Evolutionary conservation across 2,113 vertebrate genomes (phyloP), one percentile per base, ranked within the genome.

Genomic region (Spilogale gracilis): DNA sequence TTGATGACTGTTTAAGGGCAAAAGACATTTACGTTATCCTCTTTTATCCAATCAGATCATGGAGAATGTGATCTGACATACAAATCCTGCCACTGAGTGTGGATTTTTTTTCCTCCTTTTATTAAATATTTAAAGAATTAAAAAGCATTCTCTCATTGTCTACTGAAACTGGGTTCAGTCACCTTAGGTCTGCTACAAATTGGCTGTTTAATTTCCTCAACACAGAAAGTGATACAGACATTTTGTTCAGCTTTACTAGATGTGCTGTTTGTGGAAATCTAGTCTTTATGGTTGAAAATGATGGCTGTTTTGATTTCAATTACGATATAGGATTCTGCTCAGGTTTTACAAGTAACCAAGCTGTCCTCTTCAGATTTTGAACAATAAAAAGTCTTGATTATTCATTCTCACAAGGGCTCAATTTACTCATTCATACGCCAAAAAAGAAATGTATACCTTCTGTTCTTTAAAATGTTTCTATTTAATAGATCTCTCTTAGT

Each of bases 361-460:
- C 32, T 73, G 1, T 21, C 38, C 82, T 83, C 65, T 85, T 78
- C 87, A 79, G 91, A 80, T 76, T 79, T 43, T n/a, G 61, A 91
- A 71, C 11, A 50, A 16, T 84, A 52, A 79, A 87, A 63, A 16
- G 5, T 25, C 92, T 85, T 12, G 1, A 21, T 92, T 76, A 79
- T 92, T 95, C 92, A 74, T 92, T 48, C 65, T 80, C 32, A 43
- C 52, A 20, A 60, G 78, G 52, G 13, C n/a, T 86, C 48, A 60
- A 78, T 95, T 89, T 73, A 45, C 52, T 95, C 76, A 95, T 91
- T 94, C 82, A 74, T 78, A 76, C 91, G 71, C 60, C 81, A 92
- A 38, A 76, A 87, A 94, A 80, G 38, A 88, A 93, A 83, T 14
- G 16, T 9, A 25, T 2, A 6, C 30, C 71, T 94, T 88, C 73